phyloP scores from a whole-genome alignment of 37 sponge, comb jelly and placozoan species.

The Tethya wilhelma region DNA sequence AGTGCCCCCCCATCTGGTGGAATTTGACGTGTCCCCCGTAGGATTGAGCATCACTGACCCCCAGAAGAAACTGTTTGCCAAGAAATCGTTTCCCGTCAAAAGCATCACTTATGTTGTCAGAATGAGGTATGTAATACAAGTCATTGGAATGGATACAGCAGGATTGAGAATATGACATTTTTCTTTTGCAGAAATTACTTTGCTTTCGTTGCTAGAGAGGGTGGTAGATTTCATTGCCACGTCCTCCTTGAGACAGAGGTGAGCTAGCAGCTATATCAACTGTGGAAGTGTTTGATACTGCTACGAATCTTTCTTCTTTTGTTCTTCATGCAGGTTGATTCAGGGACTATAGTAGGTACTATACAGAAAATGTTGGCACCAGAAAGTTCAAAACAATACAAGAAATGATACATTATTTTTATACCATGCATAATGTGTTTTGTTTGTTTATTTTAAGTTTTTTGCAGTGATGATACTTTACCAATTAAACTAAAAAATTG shows the following conservation, averaged over 20 bases:
- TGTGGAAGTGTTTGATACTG: neutral
- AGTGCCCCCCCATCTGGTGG: slow-evolving; percentile 21
- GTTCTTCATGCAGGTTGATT: slow-evolving; percentile 46
- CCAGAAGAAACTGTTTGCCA: slow-evolving; percentile 35
- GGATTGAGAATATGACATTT: neutral
- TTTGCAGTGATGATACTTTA: too few relatives aligned
- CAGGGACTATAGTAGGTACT: slow-evolving; percentile 54
- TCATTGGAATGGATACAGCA: neutral
- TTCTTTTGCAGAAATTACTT: slow-evolving; percentile 48
- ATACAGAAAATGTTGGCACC: slow-evolving; percentile 46
- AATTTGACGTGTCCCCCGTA: slow-evolving; percentile 35
- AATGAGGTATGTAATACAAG: slow-evolving; percentile 42
- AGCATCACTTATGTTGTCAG: slow-evolving; percentile 67
- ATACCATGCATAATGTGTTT: neutral
- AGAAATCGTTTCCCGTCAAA: slow-evolving; percentile 45
- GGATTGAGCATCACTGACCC: slow-evolving; percentile 53
- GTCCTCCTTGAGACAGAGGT: slow-evolving; percentile 64
- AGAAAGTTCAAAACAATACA: neutral
- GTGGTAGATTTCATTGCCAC: slow-evolving; percentile 40
- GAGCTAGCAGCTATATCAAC: too few relatives aligned
- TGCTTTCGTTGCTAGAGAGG: slow-evolving; percentile 58
- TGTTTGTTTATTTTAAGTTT: neutral
- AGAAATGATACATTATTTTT: neutral
- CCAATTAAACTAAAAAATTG: too few relatives aligned
- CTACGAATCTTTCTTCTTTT: neutral